Conservation (phyloP, 2,888 invertebrate species). For the Gisinianus flammeolus region DNA sequence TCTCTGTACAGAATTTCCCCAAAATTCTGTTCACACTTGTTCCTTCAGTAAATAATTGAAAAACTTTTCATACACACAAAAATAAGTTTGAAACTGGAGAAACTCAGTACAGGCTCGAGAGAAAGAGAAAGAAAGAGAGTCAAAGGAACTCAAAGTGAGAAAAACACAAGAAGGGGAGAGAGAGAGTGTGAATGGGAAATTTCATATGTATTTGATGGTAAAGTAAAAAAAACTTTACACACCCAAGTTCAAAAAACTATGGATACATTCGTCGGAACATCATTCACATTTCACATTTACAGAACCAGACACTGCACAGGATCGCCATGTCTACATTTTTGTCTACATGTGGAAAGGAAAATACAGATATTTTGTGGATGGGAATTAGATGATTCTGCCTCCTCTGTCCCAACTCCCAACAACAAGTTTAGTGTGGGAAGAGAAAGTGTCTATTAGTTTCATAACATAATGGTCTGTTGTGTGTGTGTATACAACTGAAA, state of each 20-base stretch:
- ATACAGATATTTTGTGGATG: background rate
- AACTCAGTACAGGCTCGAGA: no score
- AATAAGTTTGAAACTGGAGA: no score
- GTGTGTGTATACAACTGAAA: background rate
- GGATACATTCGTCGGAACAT: no score
- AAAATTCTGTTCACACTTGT: no score
- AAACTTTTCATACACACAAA: background rate
- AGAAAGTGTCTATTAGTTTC: constrained; percentile 8
- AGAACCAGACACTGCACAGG: no score
- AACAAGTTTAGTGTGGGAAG: background rate
- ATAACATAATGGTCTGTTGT: background rate
- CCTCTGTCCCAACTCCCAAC: no score
- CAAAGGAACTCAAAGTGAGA: background rate
- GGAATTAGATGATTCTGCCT: background rate
- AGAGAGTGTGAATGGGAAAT: background rate
- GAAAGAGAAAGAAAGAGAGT: background rate
- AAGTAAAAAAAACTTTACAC: background rate
- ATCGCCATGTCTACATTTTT: background rate
- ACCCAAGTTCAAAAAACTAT: no score
- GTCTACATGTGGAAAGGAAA: background rate
- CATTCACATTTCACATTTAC: no score
- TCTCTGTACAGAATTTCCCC: no score
- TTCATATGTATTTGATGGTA: background rate
- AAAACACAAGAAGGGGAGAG: background rate
- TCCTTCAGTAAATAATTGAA: background rate